Conservation (phyloP, 2,797 vertebrate genomes). For the Oreonectes daqikongensis region DNA sequence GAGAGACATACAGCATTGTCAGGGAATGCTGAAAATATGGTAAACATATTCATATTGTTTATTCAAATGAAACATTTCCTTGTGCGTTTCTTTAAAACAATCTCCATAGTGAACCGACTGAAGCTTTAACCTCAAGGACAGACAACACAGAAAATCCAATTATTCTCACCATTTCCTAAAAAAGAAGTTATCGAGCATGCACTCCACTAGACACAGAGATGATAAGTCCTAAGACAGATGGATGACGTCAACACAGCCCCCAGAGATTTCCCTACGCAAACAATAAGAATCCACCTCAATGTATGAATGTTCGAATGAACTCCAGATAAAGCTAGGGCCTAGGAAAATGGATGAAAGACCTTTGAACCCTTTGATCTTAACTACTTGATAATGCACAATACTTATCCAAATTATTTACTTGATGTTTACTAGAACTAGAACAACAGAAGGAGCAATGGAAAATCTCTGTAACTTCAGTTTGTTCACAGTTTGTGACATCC, state of each 20-base stretch:
- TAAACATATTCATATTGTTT: constrained; percentile 2
- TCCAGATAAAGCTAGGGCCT: neutral
- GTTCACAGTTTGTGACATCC: neutral
- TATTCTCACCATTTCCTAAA: constrained; percentile 29
- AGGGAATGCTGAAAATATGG: neutral
- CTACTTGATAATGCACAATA: neutral
- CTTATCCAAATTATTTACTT: constrained; percentile 9
- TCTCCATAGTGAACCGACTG: neutral
- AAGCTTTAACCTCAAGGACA: neutral
- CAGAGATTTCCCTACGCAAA: neutral
- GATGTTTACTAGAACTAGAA: constrained; percentile 3
- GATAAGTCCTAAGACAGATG: constrained; percentile 3
- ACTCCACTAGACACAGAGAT: constrained; percentile 25
- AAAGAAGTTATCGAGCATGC: constrained; percentile 18
- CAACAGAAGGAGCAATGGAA: constrained; percentile 5
- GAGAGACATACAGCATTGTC: too few species aligned
- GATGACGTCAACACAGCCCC: neutral
- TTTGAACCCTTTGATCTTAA: constrained; percentile 6
- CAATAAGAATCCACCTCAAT: constrained; percentile 2
- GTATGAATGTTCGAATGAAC: neutral
- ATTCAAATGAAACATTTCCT: constrained; percentile 2
- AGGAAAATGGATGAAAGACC: constrained; percentile 11
- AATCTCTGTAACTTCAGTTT: constrained; percentile 2
- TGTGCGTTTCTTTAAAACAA: neutral
- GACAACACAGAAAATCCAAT: neutral